Evolutionary conservation across 2,797 vertebrate genomes (phyloP).

Genomic region (Karalla daura): DNA sequence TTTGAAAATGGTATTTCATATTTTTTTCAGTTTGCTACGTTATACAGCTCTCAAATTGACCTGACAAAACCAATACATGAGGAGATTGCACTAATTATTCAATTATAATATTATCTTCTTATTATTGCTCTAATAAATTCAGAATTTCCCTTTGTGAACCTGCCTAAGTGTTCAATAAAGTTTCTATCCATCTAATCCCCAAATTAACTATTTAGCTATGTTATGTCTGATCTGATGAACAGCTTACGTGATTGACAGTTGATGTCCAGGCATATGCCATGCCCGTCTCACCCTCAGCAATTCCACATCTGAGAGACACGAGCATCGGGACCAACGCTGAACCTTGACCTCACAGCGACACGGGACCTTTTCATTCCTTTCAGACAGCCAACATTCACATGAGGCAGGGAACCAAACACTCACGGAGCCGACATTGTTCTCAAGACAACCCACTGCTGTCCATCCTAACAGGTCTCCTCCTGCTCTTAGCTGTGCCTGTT

Average conservation of each 20-base stretch:
- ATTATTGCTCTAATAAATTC: too few species aligned
- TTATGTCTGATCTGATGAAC: too few species aligned
- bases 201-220: too few species aligned
- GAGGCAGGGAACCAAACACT: constrained; percentile 38
- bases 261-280: background rate
- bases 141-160: too few species aligned
- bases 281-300: background rate
- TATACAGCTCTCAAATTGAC: too few species aligned
- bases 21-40: too few species aligned
- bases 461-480: constrained; percentile 9
- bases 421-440: constrained; percentile 47
- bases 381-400: constrained; percentile 52
- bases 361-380: constrained; percentile 57
- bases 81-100: too few species aligned
- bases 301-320: constrained; percentile 39
- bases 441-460: constrained; percentile 44
- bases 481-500: background rate
- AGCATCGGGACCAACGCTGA: constrained; percentile 47
- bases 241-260: background rate
- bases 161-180: too few species aligned
- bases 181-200: too few species aligned
- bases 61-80: too few species aligned
- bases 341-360: constrained; percentile 60
- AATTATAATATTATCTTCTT: too few species aligned
- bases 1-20: too few species aligned